Evolutionary conservation across 2,797 vertebrate genomes (phyloP).

Genomic region (Schizopygopsis malacanthus): DNA sequence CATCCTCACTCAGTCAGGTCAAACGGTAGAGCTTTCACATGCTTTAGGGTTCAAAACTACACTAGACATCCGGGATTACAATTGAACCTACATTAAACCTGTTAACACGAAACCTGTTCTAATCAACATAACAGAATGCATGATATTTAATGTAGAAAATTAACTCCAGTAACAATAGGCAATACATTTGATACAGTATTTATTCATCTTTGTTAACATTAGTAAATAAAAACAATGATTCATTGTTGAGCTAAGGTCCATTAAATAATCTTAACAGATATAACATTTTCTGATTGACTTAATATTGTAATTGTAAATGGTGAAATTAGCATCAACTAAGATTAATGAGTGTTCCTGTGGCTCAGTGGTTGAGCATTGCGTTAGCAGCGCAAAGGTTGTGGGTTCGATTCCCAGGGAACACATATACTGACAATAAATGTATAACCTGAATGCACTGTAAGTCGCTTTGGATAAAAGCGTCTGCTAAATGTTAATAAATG

Average conservation of each 20-base stretch:
- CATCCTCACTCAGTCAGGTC: neutral
- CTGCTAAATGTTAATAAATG: neutral
- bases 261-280: neutral
- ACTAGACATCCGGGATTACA: neutral
- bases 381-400: too few species aligned
- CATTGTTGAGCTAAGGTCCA: neutral
- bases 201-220: neutral
- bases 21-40: neutral
- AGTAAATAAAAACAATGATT: slow-evolving; percentile 3
- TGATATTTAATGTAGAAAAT: too few species aligned
- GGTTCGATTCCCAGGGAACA: too few species aligned
- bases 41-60: neutral
- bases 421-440: too few species aligned
- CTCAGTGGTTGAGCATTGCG: too few species aligned
- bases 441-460: too few species aligned
- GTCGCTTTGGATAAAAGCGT: too few species aligned
- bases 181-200: neutral
- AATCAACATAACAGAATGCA: too few species aligned
- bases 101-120: too few species aligned
- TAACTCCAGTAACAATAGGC: neutral
- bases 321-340: neutral
- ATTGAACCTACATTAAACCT: too few species aligned
- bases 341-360: neutral
- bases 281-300: neutral
- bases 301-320: neutral